Percentiles rank a stretch among this genome's conserved stretches.
These are phyloP conservation scores for Notolabrus celidotus DNA, from an alignment of 2,797 vertebrate species.

Conservation along the genomic window DNA sequence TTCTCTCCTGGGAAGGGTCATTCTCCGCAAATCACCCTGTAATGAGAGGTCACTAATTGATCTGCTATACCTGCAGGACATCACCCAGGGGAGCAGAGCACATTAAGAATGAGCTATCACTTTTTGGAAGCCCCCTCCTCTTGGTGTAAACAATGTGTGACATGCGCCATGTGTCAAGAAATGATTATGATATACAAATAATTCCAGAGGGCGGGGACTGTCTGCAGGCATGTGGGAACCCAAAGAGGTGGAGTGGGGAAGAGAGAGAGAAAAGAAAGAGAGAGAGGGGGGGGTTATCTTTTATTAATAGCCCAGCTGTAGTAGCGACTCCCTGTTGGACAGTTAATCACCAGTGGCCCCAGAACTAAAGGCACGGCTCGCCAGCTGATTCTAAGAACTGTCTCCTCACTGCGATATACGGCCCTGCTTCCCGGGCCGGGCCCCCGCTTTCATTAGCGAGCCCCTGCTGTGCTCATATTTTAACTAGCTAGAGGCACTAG, in stretches of 20 bases:
- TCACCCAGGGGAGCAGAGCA: slow-evolving; percentile 51
- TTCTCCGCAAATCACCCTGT: slow-evolving; percentile 70
- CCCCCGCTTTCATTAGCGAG: slow-evolving; percentile 81
- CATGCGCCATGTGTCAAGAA: slow-evolving; percentile 71
- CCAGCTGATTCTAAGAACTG: slow-evolving; percentile 86
- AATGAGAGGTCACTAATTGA: slow-evolving; percentile 80
- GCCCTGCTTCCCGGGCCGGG: slow-evolving; percentile 67
- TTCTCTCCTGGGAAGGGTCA: slow-evolving; percentile 62
- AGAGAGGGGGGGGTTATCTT: slow-evolving; percentile 73
- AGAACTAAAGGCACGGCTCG: slow-evolving; percentile 82
- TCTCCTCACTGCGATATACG: slow-evolving; percentile 82
- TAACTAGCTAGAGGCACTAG: slow-evolving; percentile 78
- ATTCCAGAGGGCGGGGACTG: slow-evolving; percentile 67
- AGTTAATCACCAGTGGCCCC: slow-evolving; percentile 85
- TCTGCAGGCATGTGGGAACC: slow-evolving; percentile 59
- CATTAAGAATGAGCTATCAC: slow-evolving; percentile 55
- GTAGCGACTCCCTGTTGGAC: slow-evolving; percentile 82
- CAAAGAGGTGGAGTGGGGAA: slow-evolving; percentile 59
- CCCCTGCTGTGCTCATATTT: slow-evolving; percentile 78
- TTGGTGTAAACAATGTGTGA: slow-evolving; percentile 71
- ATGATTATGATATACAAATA: slow-evolving; percentile 75
- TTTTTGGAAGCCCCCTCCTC: slow-evolving; percentile 21
- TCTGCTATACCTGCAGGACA: slow-evolving; percentile 71
- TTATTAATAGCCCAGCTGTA: slow-evolving; percentile 88
- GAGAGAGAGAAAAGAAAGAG: not conserved